phyloP scores from a whole-genome alignment of 2,888 invertebrate genomes.

The Ellobium chinense region DNA sequence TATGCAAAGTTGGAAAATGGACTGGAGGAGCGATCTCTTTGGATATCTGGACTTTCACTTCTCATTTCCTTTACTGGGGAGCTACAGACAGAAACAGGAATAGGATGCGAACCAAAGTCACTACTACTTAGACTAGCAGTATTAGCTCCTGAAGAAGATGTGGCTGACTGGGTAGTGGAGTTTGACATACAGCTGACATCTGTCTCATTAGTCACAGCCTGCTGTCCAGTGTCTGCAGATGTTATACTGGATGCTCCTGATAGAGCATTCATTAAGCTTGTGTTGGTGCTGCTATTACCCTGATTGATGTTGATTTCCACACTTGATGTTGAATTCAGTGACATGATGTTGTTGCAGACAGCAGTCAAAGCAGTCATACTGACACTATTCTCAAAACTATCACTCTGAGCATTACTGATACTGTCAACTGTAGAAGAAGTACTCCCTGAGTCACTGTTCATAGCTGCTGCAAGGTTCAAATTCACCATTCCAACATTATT shows the following conservation, averaged over 20 bases:
- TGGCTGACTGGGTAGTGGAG: too few relatives aligned
- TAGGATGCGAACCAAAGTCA: not conserved
- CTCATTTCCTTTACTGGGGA: not conserved
- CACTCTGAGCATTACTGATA: not conserved
- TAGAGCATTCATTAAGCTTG: not conserved
- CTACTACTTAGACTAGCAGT: too few relatives aligned
- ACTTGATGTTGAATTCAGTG: not conserved
- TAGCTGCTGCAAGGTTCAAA: conserved; percentile 6
- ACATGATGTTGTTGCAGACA: not conserved
- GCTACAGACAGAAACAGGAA: not conserved
- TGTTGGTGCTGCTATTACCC: not conserved
- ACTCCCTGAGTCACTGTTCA: not conserved
- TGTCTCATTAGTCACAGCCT: too few relatives aligned
- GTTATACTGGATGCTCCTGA: not conserved
- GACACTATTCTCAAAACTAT: not conserved
- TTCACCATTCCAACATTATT: conserved; percentile 9
- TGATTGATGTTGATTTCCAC: not conserved
- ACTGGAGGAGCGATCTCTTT: conserved; percentile 24
- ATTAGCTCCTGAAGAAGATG: too few relatives aligned
- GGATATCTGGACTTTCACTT: conserved; percentile 22
- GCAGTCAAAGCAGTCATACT: not conserved
- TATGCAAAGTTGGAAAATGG: conserved; percentile 57
- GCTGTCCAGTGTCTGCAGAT: not conserved
- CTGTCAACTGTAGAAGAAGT: not conserved
- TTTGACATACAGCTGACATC: too few relatives aligned